Conservation (phyloP, 2,797 vertebrate genomes). For the Heliangelus exortis region DNA sequence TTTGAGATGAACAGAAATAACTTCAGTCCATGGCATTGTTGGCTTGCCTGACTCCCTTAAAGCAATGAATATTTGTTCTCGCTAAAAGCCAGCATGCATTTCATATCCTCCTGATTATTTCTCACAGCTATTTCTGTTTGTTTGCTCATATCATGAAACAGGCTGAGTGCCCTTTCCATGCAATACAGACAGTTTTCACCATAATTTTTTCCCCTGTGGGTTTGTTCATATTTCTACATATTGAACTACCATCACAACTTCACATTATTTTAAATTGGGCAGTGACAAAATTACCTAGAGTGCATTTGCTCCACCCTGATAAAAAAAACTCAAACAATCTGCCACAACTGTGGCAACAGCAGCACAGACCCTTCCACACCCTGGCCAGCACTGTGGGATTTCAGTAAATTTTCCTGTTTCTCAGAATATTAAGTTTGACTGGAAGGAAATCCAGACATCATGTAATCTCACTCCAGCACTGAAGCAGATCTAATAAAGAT, state of each 20-base stretch:
- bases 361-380: not conserved
- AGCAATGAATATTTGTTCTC: constrained; percentile 41
- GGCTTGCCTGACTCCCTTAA: constrained; percentile 5
- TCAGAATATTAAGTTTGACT: constrained; percentile 75
- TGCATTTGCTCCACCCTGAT: not conserved
- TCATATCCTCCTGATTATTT: constrained; percentile 11
- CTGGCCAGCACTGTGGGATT: not conserved
- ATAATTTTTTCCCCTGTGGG: not conserved
- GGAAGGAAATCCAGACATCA: constrained; percentile 73
- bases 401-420: constrained; percentile 68
- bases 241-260: not conserved
- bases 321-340: not conserved
- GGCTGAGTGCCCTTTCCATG: not conserved
- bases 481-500: constrained; percentile 63
- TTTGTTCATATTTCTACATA: not conserved
- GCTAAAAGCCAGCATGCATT: not conserved
- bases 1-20: not conserved
- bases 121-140: constrained; percentile 18
- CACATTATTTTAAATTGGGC: not conserved
- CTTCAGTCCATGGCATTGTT: not conserved
- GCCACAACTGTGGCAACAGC: not conserved
- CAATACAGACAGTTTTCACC: not conserved
- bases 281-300: not conserved
- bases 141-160: not conserved
- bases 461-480: constrained; percentile 67